Evolutionary conservation across 2,888 invertebrate genomes (phyloP).

Genomic region (Yponomeuta malinellus): DNA sequence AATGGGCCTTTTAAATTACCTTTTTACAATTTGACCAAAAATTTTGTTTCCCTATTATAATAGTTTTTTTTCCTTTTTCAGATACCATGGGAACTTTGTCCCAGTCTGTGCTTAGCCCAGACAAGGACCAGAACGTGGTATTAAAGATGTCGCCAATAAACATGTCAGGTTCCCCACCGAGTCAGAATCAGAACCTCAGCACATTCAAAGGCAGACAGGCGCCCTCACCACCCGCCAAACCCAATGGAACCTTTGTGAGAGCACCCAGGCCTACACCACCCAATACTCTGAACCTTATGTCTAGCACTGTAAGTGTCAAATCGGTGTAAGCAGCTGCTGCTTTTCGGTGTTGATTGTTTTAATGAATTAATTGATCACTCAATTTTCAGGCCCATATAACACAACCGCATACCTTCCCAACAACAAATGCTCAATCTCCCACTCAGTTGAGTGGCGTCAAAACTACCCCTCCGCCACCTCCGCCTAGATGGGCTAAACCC

Average conservation of each 20-base stretch:
- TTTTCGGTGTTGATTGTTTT: constrained; percentile 37
- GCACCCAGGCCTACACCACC: constrained; percentile 88
- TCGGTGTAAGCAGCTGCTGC: constrained; percentile 24
- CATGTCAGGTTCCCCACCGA: constrained; percentile 66
- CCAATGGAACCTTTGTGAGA: constrained; percentile 67
- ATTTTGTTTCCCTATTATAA: too few species aligned
- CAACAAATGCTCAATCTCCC: constrained; percentile 56
- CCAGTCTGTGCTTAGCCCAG: constrained; percentile 53
- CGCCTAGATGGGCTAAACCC: constrained; percentile 90
- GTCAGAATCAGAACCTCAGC: constrained; percentile 72
- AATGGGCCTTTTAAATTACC: too few species aligned
- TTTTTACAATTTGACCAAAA: too few species aligned
- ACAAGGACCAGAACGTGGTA: constrained; percentile 79
- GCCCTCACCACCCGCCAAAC: constrained; percentile 71
- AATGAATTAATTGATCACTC: constrained; percentile 42
- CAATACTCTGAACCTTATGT: constrained; percentile 85
- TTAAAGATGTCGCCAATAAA: constrained; percentile 85
- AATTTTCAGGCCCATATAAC: constrained; percentile 75
- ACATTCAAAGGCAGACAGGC: constrained; percentile 81
- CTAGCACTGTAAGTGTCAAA: constrained; percentile 66
- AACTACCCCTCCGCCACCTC: constrained; percentile 87
- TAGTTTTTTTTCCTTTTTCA: constrained; percentile 23
- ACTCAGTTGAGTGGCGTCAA: constrained; percentile 49
- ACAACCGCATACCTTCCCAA: constrained; percentile 69
- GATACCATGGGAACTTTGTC: constrained; percentile 60